phyloP scores from a whole-genome alignment of 2,888 invertebrate species.

The Brenthis hecate region DNA sequence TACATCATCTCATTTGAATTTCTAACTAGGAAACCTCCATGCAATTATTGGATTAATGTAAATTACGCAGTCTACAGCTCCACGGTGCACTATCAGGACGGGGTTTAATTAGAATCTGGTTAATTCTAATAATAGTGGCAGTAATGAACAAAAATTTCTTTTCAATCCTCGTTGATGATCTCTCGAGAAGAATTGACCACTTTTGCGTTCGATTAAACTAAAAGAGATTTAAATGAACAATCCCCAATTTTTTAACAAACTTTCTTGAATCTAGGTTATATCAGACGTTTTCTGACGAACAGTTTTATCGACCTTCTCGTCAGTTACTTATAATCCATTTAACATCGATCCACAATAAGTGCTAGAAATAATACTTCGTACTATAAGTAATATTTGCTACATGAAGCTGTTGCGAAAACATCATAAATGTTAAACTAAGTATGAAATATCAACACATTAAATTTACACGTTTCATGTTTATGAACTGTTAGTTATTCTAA shows the following conservation, averaged over 20 bases:
- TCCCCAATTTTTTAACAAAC: constrained; percentile 18
- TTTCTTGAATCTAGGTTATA: constrained; percentile 13
- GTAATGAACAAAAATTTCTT: constrained; percentile 38
- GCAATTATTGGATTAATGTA: constrained; percentile 97
- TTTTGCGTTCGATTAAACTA: constrained; percentile 1
- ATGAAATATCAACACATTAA: constrained; percentile 27
- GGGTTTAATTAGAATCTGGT: constrained; percentile 81
- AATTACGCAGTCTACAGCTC: constrained; percentile 90
- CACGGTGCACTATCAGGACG: constrained; percentile 81
- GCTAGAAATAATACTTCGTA: background rate
- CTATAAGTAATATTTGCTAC: background rate
- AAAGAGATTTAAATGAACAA: constrained; percentile 19
- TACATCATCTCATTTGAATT: constrained; percentile 94
- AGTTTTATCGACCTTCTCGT: background rate
- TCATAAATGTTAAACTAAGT: constrained; percentile 24
- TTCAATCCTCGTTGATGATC: constrained; percentile 7
- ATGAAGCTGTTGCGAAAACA: constrained; percentile 21
- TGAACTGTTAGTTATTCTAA: constrained; percentile 20
- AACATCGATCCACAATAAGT: background rate
- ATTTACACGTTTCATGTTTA: constrained; percentile 21
- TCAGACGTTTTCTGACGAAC: constrained; percentile 4
- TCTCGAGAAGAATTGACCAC: constrained; percentile 5
- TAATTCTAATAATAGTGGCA: constrained; percentile 74
- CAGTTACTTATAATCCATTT: constrained; percentile 10
- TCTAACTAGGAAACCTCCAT: constrained; percentile 96